phyloP scores from a whole-genome alignment of 2,797 vertebrate species.

The Salmo trutta region DNA sequence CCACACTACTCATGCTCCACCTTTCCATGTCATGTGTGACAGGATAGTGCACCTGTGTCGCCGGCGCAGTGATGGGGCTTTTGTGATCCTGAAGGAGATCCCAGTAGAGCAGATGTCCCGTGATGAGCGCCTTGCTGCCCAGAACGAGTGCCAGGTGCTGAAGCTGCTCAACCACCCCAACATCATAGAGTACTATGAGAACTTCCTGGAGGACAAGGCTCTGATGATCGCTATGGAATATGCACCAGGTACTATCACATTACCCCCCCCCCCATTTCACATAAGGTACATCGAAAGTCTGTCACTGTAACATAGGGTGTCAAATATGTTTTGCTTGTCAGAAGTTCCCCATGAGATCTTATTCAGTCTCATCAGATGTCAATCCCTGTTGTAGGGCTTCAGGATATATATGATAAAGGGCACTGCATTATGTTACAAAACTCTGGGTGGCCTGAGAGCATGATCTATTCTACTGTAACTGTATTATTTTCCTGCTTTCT shows the following conservation, averaged over 20 bases:
- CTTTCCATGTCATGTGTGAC: background rate
- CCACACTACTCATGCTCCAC: background rate
- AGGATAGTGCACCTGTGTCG: slow-evolving; percentile 96
- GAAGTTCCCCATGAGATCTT: background rate
- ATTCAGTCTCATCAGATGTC: slow-evolving; percentile 1
- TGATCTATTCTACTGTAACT: background rate
- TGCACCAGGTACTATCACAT: slow-evolving; percentile 83
- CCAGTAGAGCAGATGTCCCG: slow-evolving; percentile 99
- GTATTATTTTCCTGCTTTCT: slow-evolving; percentile 9
- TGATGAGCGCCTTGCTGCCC: slow-evolving; percentile 92
- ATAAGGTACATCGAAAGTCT: slow-evolving; percentile 6
- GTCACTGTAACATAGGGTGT: slow-evolving; percentile 24
- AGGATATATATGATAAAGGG: slow-evolving; percentile 3
- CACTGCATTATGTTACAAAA: background rate
- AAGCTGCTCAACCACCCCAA: slow-evolving; percentile 97
- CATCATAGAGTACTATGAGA: slow-evolving; percentile 98
- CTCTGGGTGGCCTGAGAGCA: background rate
- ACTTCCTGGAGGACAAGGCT: slow-evolving; percentile 98
- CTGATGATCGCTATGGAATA: slow-evolving; percentile 99
- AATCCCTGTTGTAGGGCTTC: slow-evolving; percentile 18
- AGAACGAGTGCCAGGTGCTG: slow-evolving; percentile 98
- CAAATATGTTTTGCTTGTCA: slow-evolving; percentile 10
- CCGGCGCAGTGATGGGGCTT: slow-evolving; percentile 86
- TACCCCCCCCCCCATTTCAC: slow-evolving; percentile 23
- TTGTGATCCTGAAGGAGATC: slow-evolving; percentile 98